Evolutionary conservation across 2,888 invertebrate species (phyloP), one percentile per base, ranked within the genome.

Genomic region (Macaria liturata): DNA sequence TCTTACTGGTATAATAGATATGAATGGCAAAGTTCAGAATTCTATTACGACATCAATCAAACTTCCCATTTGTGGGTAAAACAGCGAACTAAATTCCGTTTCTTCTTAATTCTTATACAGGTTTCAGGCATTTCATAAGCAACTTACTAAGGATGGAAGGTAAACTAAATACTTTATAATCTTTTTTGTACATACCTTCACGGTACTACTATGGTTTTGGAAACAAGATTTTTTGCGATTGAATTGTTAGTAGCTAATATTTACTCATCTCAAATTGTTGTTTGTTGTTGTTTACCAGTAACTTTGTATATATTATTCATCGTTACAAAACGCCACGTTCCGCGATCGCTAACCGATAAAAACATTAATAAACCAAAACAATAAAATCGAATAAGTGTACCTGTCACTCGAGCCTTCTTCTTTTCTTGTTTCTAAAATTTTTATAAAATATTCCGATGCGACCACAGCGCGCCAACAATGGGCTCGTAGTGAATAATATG

Each of bases 351-450:
- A 84, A 81, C 79, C 83, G 85, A 86, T 86, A 86, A 87, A 88
- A 84, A 80, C 78, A 76, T 75, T 78, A 42, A 82, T 83, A 86
- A 87, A 79, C 83, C 83, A 91, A 90, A 90, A 88, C 84, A 85
- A 90, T 80, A 84, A 89, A 80, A 80, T 84, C 79, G 81, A 90
- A 87, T 84, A 83, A 84, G 84, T 91, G 90, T 91, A 89, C 84
- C 91, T 91, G 91, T 91, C 91, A 90, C 87, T 84, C 83, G 76
- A 72, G 70, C 80, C 83, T 84, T 88, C 88, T 88, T 91, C 84
- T 90, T 91, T 88, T 91, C 84, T 90, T 91, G 83, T 90, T 87
- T 88, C 88, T 87, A 86, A 89, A 89, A 91, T 91, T 91, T 90
- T 90, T 90, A 90, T 91, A 91, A 91, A 88, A 89, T 91, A 91